Base-by-base conservation (phyloP, 2,888 invertebrate species). In the Xylophagus ater region DNA sequence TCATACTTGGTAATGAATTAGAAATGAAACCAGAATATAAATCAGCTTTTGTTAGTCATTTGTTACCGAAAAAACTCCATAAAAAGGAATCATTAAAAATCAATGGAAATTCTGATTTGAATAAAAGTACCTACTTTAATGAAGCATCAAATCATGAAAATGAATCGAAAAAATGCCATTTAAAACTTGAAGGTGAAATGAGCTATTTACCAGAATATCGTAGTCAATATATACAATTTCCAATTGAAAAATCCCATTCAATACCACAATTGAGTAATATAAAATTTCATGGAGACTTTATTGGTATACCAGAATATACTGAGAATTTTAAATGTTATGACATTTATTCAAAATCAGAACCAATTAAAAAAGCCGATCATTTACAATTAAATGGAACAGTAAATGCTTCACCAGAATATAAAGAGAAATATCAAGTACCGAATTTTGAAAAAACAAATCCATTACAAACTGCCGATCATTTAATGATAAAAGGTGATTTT, bases 221-320 rank as follows among this genome's bases (percentile, higher is more conserved):
- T 29, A 54, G 57, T 2, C 60, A 65, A 46, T 65, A 47, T 41
- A 53, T 60, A n/a, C 51, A 57, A 41, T 58, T 56, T 42, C 54
- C 58, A 35, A 53, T 58, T 20, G 64, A 60, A 39, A 61, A 60
- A 46, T 61, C 62, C 1, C 59, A 60, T 26, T 64, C 63, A 10
- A 65, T 65, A 47, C 65, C 65, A 2, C 65, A 65, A 46, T 50
- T 60, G 32, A 59, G 58, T 42, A 59, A 60, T 47, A 55, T 62
- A 14, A 56, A 57, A 48, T 53, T 60, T 50, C 56, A 58, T 33
- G 64, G 63, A 3, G 53, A 57, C 18, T 65, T 64, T 34, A 46
- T 49, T 7, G 56, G 58, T 1, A 51, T 60, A 26, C 58, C 65
- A 4, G 65, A 65, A 44, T 65, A 65, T 41, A 53, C 53, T 36